These are phyloP conservation scores for Callinectes sapidus DNA, from an alignment of 2,888 invertebrate genomes.

Conservation along the genomic window DNA sequence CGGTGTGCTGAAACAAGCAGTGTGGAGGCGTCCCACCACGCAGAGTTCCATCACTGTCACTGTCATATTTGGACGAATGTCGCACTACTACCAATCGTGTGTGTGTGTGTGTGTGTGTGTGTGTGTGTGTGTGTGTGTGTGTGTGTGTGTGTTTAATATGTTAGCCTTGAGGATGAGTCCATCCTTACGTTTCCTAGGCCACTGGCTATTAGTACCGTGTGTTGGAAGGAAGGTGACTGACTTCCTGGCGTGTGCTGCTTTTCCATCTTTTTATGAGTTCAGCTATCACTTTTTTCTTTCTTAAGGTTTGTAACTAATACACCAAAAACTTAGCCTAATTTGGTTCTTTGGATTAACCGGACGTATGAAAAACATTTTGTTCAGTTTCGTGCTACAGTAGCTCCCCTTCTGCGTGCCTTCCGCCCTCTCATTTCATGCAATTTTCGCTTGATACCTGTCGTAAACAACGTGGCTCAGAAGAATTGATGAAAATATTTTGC, in stretches of 20 bases:
- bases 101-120: not conserved
- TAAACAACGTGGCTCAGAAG: constrained; percentile 5
- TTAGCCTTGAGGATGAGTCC: not conserved
- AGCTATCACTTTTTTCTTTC: not conserved
- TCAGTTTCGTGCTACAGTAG: not conserved
- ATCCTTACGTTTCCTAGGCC: not conserved
- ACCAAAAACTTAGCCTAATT: not conserved
- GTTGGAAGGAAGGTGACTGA: not conserved
- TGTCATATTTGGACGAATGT: too few relatives aligned
- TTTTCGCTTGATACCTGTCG: not conserved
- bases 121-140: not conserved
- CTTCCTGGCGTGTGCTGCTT: not conserved
- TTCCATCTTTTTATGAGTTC: not conserved
- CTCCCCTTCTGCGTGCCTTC: constrained; percentile 4
- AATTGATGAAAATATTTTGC: constrained; percentile 17
- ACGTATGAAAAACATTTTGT: not conserved
- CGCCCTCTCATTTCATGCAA: not conserved
- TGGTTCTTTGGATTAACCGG: not conserved
- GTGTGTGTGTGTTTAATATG: not conserved
- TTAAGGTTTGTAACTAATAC: not conserved
- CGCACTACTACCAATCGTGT: not conserved
- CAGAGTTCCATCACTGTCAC: not conserved
- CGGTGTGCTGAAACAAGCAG: not conserved
- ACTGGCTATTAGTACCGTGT: not conserved
- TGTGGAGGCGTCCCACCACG: not conserved